These are phyloP conservation scores for Drosophila repletoides DNA, from an alignment of 1,140 invertebrate genomes.

Conservation along the genomic window DNA sequence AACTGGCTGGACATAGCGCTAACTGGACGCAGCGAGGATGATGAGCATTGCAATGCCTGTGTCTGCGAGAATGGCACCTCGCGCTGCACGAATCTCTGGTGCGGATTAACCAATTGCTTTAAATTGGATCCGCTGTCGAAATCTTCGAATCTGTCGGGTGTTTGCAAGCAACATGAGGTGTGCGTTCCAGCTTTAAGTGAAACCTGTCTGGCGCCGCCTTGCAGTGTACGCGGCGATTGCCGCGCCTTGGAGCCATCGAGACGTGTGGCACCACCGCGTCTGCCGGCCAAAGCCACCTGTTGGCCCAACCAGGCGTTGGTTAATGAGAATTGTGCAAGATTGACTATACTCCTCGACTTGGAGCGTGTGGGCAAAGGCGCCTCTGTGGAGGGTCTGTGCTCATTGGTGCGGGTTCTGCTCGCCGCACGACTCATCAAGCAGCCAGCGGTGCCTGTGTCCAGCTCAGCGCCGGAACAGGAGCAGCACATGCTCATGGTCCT, in stretches of 20 bases:
- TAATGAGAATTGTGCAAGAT: constrained; percentile 88
- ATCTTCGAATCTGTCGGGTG: constrained; percentile 83
- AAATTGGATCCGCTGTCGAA: constrained; percentile 83
- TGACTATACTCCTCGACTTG: constrained; percentile 88
- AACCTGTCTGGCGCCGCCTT: constrained; percentile 90
- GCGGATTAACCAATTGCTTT: constrained; percentile 91
- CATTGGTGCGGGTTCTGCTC: constrained; percentile 86
- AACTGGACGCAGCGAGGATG: constrained; percentile 84
- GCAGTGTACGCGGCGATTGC: constrained; percentile 92
- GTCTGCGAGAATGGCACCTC: constrained; percentile 89
- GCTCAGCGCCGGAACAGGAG: constrained; percentile 13
- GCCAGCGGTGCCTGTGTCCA: not conserved
- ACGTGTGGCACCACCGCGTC: constrained; percentile 88
- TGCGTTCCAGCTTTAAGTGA: constrained; percentile 90
- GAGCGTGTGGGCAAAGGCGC: constrained; percentile 87
- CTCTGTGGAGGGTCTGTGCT: constrained; percentile 88
- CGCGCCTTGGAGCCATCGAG: constrained; percentile 88
- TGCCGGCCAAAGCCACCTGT: constrained; percentile 89
- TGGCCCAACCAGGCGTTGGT: constrained; percentile 89
- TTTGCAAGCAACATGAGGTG: constrained; percentile 82
- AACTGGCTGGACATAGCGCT: constrained; percentile 62
- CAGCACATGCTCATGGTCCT: constrained; percentile 87
- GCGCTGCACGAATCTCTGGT: constrained; percentile 93
- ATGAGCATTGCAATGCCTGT: constrained; percentile 92
- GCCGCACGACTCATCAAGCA: constrained; percentile 84